Evolutionary conservation across 2,113 vertebrate species (phyloP).

Genomic region (Syngnathus floridae): DNA sequence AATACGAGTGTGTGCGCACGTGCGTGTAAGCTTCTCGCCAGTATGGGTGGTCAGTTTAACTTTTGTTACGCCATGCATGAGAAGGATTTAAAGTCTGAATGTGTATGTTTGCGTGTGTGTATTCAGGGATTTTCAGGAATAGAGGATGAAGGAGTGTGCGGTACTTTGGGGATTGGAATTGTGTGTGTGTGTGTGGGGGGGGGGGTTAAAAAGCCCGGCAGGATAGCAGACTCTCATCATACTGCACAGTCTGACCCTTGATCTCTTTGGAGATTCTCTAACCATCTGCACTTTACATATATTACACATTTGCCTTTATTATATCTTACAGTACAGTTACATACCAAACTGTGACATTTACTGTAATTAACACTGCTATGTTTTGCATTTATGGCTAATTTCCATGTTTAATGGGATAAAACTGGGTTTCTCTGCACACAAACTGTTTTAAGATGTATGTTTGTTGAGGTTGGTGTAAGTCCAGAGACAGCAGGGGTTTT

Average conservation of each 20-base stretch:
- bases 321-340: background rate
- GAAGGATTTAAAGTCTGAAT: conserved; percentile 18
- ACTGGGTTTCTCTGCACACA: background rate
- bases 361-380: background rate
- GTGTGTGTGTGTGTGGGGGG: background rate
- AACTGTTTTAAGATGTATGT: background rate
- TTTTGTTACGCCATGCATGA: conserved; percentile 33
- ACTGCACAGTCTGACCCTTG: background rate
- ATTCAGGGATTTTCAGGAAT: conserved; percentile 18
- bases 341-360: too few relatives aligned
- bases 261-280: conserved; percentile 9
- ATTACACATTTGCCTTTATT: background rate
- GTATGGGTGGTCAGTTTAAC: conserved; percentile 15
- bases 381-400: background rate
- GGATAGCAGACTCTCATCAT: conserved; percentile 17
- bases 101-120: conserved; percentile 17
- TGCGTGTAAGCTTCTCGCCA: conserved; percentile 10
- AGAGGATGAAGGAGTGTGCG: background rate
- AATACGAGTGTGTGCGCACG: conserved; percentile 23
- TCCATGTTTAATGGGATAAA: background rate
- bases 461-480: conserved; percentile 32
- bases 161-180: conserved; percentile 1
- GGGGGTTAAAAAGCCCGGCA: conserved; percentile 3
- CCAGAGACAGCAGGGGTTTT: conserved; percentile 31
- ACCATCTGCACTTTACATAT: conserved; percentile 17